Evolutionary conservation across 1,140 invertebrate species (phyloP).

Genomic region (Delia radicum): DNA sequence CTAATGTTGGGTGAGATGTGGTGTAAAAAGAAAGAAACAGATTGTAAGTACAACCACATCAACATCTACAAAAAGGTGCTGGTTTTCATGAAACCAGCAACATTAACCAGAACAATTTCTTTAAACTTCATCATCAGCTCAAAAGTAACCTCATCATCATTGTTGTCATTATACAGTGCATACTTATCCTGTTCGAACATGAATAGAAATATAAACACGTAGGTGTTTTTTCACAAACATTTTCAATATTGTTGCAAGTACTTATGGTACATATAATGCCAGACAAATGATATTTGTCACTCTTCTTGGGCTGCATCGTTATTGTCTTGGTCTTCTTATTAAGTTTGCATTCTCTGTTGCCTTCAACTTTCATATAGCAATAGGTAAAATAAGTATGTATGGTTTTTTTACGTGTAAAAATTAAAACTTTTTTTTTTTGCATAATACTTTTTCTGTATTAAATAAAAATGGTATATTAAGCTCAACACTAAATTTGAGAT

Average conservation of each 20-base stretch:
- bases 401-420: neutral
- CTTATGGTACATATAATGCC: neutral
- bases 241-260: neutral
- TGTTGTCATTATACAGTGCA: neutral
- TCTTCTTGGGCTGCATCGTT: neutral
- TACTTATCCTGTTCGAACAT: neutral
- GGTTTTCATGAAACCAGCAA: conserved; percentile 6
- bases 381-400: neutral
- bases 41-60: neutral
- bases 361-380: neutral
- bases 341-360: neutral
- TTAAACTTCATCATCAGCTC: neutral
- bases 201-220: conserved; percentile 16
- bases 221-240: conserved; percentile 12
- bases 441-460: no score
- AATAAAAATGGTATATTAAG: no score
- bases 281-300: conserved; percentile 19
- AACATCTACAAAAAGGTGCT: conserved; percentile 7
- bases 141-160: neutral
- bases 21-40: neutral
- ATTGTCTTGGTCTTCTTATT: neutral
- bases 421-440: neutral
- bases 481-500: no score
- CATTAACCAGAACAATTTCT: conserved; percentile 12
- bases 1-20: neutral